Conservation (phyloP, 2,113 vertebrate genomes). For the Stegastes partitus region DNA sequence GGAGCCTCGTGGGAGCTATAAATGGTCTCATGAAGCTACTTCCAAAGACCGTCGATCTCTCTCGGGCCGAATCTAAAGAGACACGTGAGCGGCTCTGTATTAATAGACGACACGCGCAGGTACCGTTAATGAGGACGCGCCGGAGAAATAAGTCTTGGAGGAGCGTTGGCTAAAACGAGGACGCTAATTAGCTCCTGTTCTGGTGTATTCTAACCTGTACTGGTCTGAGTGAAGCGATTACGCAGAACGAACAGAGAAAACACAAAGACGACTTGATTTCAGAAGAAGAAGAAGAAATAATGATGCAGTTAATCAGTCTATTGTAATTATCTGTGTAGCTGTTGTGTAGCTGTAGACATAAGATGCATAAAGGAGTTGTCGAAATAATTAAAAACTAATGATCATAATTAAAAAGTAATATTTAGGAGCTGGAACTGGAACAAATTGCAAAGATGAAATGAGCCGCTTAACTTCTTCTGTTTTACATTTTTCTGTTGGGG, state of each 20-base stretch:
- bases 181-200: slow-evolving; percentile 54
- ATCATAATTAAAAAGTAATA: slow-evolving; percentile 13
- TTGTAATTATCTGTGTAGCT: neutral
- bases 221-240: slow-evolving; percentile 25
- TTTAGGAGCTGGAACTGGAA: no score
- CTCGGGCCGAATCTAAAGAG: slow-evolving; percentile 30
- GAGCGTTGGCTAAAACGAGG: slow-evolving; percentile 29
- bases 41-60: slow-evolving; percentile 18
- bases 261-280: neutral
- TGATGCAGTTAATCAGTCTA: neutral
- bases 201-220: slow-evolving; percentile 1
- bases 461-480: no score
- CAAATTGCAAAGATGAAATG: no score
- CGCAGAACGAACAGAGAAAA: slow-evolving; percentile 8
- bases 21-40: slow-evolving; percentile 24
- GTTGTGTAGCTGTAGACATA: neutral
- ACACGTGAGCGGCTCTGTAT: slow-evolving; percentile 47
- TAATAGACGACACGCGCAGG: slow-evolving; percentile 49
- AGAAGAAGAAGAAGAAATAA: no score
- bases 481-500: no score
- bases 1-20: slow-evolving; percentile 15
- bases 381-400: neutral
- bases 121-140: slow-evolving; percentile 51
- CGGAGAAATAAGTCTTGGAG: slow-evolving; percentile 42
- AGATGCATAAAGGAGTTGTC: neutral